A percentile compares a stretch with the other conserved stretches of the same genome.
phyloP scores from a whole-genome alignment of 1,140 invertebrate species.

The Drosophila mayri region DNA sequence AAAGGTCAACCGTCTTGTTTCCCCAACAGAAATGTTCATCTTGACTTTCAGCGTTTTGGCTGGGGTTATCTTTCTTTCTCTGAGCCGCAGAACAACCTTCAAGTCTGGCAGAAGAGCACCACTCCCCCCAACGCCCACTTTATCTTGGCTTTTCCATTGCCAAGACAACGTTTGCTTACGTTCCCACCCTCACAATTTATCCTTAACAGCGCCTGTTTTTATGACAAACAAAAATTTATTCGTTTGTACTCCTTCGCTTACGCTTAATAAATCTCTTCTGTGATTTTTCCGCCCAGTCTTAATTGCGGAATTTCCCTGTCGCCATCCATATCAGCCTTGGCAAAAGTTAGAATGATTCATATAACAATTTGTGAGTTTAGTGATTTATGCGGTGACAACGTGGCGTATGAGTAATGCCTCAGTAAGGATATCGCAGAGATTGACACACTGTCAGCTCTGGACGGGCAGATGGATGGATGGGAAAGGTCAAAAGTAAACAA shows the following conservation, averaged over 20 bases:
- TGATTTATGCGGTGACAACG: conserved; percentile 38
- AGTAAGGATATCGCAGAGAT: conserved; percentile 14
- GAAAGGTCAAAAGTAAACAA: conserved; percentile 16
- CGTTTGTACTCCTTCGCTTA: conserved; percentile 44
- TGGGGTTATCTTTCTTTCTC: conserved; percentile 22
- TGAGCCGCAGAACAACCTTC: conserved; percentile 34
- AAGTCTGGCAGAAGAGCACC: conserved; percentile 18
- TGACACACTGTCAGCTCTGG: conserved; percentile 14
- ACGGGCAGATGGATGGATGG: background rate
- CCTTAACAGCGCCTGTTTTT: conserved; percentile 8
- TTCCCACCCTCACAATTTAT: background rate
- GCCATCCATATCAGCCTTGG: conserved; percentile 10
- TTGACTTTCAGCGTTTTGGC: conserved; percentile 37
- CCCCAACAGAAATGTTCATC: conserved; percentile 29
- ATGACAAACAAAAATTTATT: conserved; percentile 65
- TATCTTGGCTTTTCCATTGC: conserved; percentile 47
- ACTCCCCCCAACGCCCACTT: conserved; percentile 7
- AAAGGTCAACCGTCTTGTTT: conserved; percentile 46
- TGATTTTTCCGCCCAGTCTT: conserved; percentile 33
- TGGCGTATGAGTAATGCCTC: conserved; percentile 50
- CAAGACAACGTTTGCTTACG: conserved; percentile 28
- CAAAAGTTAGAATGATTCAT: conserved; percentile 56
- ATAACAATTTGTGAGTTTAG: conserved; percentile 27
- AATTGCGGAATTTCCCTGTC: conserved; percentile 40
- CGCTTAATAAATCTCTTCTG: conserved; percentile 65